Evolutionary conservation across 2,113 vertebrate genomes (phyloP).

Genomic region (Percina caprodes): DNA sequence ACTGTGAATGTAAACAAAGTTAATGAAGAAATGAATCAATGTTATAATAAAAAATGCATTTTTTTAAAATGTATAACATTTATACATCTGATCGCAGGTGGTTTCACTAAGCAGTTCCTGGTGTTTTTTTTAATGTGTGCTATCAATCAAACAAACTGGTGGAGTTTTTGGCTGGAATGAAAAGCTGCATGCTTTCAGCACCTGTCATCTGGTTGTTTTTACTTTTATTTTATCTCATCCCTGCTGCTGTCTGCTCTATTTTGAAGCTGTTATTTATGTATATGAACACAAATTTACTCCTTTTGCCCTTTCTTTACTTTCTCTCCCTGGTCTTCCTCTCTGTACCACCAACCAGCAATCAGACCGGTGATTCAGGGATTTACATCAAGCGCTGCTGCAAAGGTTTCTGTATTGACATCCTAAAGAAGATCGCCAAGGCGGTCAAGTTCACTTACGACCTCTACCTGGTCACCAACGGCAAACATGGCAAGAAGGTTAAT

Average conservation of each 20-base stretch:
- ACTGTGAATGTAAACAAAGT: not conserved
- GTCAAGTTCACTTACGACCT: conserved; percentile 99
- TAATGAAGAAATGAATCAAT: not conserved
- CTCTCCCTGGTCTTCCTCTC: not conserved
- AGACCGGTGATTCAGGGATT: conserved; percentile 94
- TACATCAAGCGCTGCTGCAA: conserved; percentile 99
- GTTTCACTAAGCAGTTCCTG: not conserved
- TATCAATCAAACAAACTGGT: not conserved
- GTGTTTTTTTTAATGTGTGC: not conserved
- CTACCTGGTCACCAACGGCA: conserved; percentile 98
- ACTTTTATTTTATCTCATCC: not conserved
- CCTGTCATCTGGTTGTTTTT: not conserved
- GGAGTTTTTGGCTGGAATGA: not conserved
- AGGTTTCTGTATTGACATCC: conserved; percentile 99
- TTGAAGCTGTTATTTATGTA: not conserved
- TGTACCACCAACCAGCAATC: conserved; percentile 86
- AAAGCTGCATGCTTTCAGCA: not conserved
- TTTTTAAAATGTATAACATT: not conserved
- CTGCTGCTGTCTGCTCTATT: not conserved
- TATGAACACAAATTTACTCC: not conserved
- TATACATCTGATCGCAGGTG: not conserved
- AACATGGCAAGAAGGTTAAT: conserved; percentile 99
- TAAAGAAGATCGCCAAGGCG: conserved; percentile 98
- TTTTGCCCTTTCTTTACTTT: not conserved
- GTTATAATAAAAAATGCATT: not conserved